A percentile compares a stretch with the other conserved stretches of the same genome.
phyloP scores from a whole-genome alignment of 1,140 invertebrate species.

The Drosophila lacertosa region DNA sequence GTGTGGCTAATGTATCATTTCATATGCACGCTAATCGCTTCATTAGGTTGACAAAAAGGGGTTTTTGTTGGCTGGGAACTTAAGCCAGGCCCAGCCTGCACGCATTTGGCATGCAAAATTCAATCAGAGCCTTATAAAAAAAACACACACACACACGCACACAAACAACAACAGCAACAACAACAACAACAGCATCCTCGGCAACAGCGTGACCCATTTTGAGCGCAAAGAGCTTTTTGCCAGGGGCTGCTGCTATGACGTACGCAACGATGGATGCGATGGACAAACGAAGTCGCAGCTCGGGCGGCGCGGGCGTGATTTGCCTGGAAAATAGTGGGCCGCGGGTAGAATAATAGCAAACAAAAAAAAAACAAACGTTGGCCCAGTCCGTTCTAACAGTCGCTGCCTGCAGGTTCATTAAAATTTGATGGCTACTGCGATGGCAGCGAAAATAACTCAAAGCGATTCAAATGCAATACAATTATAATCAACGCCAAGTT shows the following conservation, averaged over 20 bases:
- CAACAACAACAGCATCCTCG: slow-evolving; percentile 38
- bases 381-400: too few species aligned
- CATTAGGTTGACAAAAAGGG: slow-evolving; percentile 61
- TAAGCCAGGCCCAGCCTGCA: slow-evolving; percentile 22
- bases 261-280: slow-evolving; percentile 61
- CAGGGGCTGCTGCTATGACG: slow-evolving; percentile 69
- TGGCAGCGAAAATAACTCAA: slow-evolving; percentile 29
- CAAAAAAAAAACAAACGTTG: too few species aligned
- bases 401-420: slow-evolving; percentile 56
- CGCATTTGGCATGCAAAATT: slow-evolving; percentile 78
- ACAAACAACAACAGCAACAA: slow-evolving; percentile 35
- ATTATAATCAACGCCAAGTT: neutral
- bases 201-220: slow-evolving; percentile 68
- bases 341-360: too few species aligned
- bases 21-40: slow-evolving; percentile 76
- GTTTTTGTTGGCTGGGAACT: slow-evolving; percentile 9
- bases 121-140: slow-evolving; percentile 55
- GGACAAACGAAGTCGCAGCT: slow-evolving; percentile 3
- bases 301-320: neutral
- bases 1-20: slow-evolving; percentile 38
- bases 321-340: neutral
- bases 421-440: slow-evolving; percentile 74
- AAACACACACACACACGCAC: slow-evolving; percentile 44
- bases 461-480: slow-evolving; percentile 27
- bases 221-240: slow-evolving; percentile 75